Percentiles rank a stretch among this genome's conserved stretches.
phyloP scores from a whole-genome alignment of 2,888 invertebrate genomes.

The Lingula anatina region DNA sequence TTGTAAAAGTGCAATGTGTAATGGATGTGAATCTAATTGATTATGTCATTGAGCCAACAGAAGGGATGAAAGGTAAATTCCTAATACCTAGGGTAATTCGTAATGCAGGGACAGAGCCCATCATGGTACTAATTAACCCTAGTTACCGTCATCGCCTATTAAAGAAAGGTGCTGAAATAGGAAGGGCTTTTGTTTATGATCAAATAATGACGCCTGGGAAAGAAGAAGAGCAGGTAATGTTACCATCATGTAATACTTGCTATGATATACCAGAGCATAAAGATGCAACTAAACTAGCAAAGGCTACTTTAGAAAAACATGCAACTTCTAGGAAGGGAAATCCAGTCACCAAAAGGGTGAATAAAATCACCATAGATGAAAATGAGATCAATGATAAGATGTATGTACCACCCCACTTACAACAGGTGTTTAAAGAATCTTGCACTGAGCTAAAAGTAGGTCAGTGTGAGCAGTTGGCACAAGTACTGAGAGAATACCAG shows the following conservation, averaged over 20 bases:
- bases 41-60: constrained; percentile 8
- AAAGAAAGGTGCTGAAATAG: constrained; percentile 5
- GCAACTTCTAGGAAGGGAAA: no score
- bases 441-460: not conserved
- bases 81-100: constrained; percentile 7
- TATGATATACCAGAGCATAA: no score
- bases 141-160: constrained; percentile 3
- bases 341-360: no score
- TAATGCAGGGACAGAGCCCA: constrained; percentile 1
- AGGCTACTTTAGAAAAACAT: no score
- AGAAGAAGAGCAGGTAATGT: not conserved
- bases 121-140: constrained; percentile 6
- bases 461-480: not conserved
- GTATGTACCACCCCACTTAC: not conserved
- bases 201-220: not conserved
- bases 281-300: no score
- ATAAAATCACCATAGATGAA: not conserved
- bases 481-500: constrained; percentile 3
- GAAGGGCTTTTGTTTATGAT: constrained; percentile 1
- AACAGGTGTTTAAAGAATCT: not conserved
- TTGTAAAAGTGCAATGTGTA: constrained; percentile 3
- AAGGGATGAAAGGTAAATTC: constrained; percentile 2
- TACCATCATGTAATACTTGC: no score
- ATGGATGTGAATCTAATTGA: constrained; percentile 1
- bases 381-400: not conserved